Evolutionary conservation across 37 sponge, comb jelly and placozoan species (phyloP).

Genomic region (Hexactinellida sp.): DNA sequence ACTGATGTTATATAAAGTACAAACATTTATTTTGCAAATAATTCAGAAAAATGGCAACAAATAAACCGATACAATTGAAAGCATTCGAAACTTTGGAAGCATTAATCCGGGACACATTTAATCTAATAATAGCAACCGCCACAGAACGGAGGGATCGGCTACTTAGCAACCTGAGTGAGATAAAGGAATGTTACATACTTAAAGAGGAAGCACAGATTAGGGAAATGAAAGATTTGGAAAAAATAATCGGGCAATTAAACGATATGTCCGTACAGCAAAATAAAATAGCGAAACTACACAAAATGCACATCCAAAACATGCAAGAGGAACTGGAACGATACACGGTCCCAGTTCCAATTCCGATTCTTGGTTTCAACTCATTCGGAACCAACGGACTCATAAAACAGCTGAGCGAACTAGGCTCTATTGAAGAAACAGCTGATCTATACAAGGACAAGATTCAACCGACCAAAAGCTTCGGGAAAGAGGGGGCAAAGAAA

Average conservation of each 20-base stretch:
- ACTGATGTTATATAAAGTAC: no score
- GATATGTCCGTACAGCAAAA: background rate
- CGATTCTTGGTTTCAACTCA: background rate
- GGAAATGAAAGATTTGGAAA: background rate
- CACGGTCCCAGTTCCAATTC: background rate
- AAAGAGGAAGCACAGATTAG: background rate
- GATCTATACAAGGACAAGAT: background rate
- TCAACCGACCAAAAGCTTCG: background rate
- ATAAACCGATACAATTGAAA: background rate
- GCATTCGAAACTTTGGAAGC: background rate
- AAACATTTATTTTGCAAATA: no score
- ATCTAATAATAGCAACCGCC: background rate
- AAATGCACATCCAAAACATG: background rate
- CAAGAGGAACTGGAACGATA: background rate
- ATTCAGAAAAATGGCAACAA: no score
- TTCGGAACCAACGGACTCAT: background rate
- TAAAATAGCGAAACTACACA: background rate
- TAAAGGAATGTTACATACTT: background rate
- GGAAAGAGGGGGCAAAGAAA: background rate
- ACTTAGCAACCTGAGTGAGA: background rate
- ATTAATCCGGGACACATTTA: background rate
- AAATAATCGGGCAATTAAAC: background rate
- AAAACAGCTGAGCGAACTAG: background rate
- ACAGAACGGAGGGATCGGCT: background rate
- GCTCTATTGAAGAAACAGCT: background rate